Percentiles rank a stretch among this genome's conserved stretches.
Conservation (phyloP, 64 coral and sea anemone genomes). For the Hydrozoanthus tunicans region DNA sequence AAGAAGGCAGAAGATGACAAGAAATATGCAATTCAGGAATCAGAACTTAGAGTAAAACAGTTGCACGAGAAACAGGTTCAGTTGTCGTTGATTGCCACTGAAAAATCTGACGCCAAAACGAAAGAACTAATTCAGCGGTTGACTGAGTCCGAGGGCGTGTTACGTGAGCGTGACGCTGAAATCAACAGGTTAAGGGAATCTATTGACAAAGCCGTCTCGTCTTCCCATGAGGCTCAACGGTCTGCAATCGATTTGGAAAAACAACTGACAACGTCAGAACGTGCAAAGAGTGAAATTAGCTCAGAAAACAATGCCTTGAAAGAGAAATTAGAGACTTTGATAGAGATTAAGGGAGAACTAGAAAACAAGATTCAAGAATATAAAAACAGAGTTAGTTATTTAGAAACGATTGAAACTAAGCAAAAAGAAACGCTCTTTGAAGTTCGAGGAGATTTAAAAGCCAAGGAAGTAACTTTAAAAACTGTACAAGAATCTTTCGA, state of each 20-base stretch:
- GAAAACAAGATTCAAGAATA: constrained; percentile 59
- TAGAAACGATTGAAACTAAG: constrained; percentile 62
- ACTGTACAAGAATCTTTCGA: constrained; percentile 90
- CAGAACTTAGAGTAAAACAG: constrained; percentile 83
- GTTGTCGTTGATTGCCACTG: constrained; percentile 55
- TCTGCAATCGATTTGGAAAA: constrained; percentile 79
- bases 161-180: constrained; percentile 81
- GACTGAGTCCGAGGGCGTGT: constrained; percentile 61
- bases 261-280: constrained; percentile 58
- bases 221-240: constrained; percentile 70
- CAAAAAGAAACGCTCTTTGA: constrained; percentile 64
- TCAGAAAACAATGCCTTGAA: constrained; percentile 61
- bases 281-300: constrained; percentile 57
- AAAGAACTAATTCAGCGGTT: constrained; percentile 61
- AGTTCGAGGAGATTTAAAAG: constrained; percentile 73
- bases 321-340: constrained; percentile 42
- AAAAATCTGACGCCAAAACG: constrained; percentile 63
- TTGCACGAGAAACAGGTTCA: constrained; percentile 75
- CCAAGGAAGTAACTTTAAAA: constrained; percentile 75
- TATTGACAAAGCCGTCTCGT: constrained; percentile 52
- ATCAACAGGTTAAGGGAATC: constrained; percentile 65
- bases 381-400: constrained; percentile 54
- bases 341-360: constrained; percentile 54
- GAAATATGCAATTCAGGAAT: constrained; percentile 77
- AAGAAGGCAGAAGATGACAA: constrained; percentile 80